phyloP scores from a whole-genome alignment of 2,113 vertebrate species.

The Paraplagusia blochii region DNA sequence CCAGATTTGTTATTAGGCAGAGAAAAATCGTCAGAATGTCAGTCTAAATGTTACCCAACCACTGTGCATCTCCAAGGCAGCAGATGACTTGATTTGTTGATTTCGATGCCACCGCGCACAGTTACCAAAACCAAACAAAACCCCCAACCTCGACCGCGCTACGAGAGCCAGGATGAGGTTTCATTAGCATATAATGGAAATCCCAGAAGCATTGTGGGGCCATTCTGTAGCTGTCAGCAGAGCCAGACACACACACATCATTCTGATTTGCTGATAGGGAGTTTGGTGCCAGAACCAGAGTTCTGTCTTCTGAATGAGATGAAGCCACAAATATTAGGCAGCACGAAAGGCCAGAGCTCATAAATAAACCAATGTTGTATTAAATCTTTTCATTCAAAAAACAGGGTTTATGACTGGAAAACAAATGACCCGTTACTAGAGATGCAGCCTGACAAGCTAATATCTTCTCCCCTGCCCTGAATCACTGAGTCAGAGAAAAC shows the following conservation, averaged over 20 bases:
- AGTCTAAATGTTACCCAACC: conserved; percentile 17
- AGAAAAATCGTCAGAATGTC: conserved; percentile 32
- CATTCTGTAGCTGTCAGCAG: neutral
- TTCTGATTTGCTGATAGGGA: conserved; percentile 5
- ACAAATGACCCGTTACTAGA: too few species aligned
- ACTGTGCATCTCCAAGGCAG: conserved; percentile 6
- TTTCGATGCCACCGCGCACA: conserved; percentile 5
- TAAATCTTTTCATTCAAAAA: neutral
- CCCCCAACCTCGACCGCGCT: conserved; percentile 6
- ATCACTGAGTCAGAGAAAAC: too few species aligned
- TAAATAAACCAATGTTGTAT: neutral
- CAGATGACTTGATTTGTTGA: conserved; percentile 14
- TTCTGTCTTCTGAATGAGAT: conserved; percentile 1
- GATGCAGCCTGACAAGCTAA: too few species aligned
- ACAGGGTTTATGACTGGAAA: too few species aligned
- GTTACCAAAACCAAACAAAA: neutral
- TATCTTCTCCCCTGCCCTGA: too few species aligned
- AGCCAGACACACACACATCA: too few species aligned
- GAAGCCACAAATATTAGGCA: conserved; percentile 6
- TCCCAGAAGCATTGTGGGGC: conserved; percentile 5
- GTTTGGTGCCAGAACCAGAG: conserved; percentile 16
- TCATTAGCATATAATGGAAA: conserved; percentile 30
- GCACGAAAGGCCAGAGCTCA: neutral
- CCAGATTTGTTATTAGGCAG: conserved; percentile 25
- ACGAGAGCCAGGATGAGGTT: conserved; percentile 6